Evolutionary conservation across 2,888 invertebrate genomes (phyloP).

Genomic region (Philonicus albiceps): DNA sequence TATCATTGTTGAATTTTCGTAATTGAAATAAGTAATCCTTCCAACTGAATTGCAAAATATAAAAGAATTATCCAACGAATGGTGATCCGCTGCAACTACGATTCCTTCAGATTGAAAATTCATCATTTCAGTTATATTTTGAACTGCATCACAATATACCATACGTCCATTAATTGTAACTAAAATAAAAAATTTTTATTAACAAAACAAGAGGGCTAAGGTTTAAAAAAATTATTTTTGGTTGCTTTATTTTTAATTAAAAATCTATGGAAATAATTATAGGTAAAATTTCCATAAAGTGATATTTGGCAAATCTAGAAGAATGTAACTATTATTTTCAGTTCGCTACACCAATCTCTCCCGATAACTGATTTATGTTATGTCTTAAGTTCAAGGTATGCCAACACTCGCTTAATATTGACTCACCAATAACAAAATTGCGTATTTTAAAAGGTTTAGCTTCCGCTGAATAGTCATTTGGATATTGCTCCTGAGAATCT

Average conservation of each 20-base stretch:
- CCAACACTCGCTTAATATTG: background rate
- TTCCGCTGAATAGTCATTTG: slow-evolving; percentile 65
- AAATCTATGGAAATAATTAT: no score
- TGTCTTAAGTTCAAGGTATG: no score
- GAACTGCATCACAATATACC: slow-evolving; percentile 65
- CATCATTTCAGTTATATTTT: slow-evolving; percentile 63
- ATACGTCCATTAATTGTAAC: slow-evolving; percentile 65
- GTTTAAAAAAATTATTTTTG: no score
- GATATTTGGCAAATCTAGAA: no score
- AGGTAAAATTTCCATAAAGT: no score
- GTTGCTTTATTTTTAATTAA: no score
- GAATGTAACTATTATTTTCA: no score
- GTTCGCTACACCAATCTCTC: no score
- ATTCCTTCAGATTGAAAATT: slow-evolving; percentile 62
- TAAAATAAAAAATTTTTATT: slow-evolving; percentile 50
- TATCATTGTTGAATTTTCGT: background rate
- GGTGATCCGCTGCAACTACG: slow-evolving; percentile 64
- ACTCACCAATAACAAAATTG: slow-evolving; percentile 68
- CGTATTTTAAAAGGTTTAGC: slow-evolving; percentile 65
- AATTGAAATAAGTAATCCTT: slow-evolving; percentile 27
- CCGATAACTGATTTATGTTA: no score
- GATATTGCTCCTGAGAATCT: slow-evolving; percentile 55
- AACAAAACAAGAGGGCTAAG: no score
- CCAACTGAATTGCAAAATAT: background rate
- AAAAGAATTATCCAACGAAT: slow-evolving; percentile 65